phyloP scores from a whole-genome alignment of 2,113 vertebrate genomes.

The Menura novaehollandiae region DNA sequence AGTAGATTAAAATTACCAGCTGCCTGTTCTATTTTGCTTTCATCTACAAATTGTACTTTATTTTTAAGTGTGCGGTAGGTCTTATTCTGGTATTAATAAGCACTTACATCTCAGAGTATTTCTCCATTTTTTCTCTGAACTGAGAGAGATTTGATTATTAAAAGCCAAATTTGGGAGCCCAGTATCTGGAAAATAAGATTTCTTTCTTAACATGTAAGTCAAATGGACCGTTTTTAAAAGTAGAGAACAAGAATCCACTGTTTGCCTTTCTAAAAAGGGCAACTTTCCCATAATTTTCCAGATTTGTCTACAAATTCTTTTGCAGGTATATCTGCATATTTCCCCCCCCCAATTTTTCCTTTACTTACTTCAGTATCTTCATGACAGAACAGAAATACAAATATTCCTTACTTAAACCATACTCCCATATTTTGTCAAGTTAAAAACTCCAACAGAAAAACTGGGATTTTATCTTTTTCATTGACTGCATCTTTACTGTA shows the following conservation, averaged over 20 bases:
- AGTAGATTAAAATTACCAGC: background rate
- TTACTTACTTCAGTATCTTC: background rate
- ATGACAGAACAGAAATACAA: background rate
- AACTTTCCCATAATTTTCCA: background rate
- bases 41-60: background rate
- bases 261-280: background rate
- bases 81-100: background rate
- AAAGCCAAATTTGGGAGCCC: background rate
- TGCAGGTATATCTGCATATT: background rate
- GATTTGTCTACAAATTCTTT: background rate
- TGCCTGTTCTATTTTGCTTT: background rate
- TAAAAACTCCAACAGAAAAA: background rate
- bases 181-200: background rate
- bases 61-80: background rate
- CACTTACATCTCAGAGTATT: background rate
- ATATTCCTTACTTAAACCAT: background rate
- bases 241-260: background rate
- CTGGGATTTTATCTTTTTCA: background rate
- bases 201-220: background rate
- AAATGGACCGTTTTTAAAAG: background rate
- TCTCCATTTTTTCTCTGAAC: background rate
- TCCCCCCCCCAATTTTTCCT: fast-evolving
- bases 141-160: background rate
- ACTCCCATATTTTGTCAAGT: background rate
- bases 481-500: background rate